Percentiles rank a stretch among this genome's conserved stretches.
These are phyloP conservation scores for Rhinolophus sinicus DNA, from an alignment of 2,113 vertebrate genomes.

Conservation along the genomic window DNA sequence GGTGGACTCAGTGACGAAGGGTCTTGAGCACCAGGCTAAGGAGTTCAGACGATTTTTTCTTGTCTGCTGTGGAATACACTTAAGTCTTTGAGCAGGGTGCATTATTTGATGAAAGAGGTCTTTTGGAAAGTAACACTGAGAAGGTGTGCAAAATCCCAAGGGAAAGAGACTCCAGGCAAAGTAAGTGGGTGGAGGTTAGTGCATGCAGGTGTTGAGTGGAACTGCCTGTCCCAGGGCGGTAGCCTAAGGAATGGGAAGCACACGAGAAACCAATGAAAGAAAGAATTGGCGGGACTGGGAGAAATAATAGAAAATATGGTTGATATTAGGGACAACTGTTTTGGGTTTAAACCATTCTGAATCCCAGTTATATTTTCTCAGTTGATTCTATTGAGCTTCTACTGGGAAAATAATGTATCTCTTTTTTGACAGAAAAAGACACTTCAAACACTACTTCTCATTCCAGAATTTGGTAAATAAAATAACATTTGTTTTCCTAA, in stretches of 20 bases:
- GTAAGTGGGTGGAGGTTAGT: not conserved
- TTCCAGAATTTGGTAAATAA: conserved; percentile 30
- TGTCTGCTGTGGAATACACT: not conserved
- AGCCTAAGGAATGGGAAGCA: not conserved
- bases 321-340: not conserved
- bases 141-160: not conserved
- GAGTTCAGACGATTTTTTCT: not conserved
- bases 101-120: not conserved
- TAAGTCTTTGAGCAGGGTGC: not conserved
- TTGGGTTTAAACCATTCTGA: not conserved
- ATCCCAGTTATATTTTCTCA: not conserved
- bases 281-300: not conserved
- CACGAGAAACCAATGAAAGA: not conserved
- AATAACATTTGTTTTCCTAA: not conserved
- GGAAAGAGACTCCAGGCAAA: not conserved
- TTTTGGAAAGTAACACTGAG: not conserved
- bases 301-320: not conserved
- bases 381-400: not conserved
- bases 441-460: not conserved
- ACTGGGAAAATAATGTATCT: not conserved
- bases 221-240: not conserved
- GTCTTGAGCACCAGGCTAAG: not conserved
- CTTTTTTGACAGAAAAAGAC: conserved; percentile 27
- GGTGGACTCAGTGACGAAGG: not conserved
- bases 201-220: not conserved